Evolutionary conservation across 2,113 vertebrate species (phyloP).

Genomic region (Sakesphorus luctuosus): DNA sequence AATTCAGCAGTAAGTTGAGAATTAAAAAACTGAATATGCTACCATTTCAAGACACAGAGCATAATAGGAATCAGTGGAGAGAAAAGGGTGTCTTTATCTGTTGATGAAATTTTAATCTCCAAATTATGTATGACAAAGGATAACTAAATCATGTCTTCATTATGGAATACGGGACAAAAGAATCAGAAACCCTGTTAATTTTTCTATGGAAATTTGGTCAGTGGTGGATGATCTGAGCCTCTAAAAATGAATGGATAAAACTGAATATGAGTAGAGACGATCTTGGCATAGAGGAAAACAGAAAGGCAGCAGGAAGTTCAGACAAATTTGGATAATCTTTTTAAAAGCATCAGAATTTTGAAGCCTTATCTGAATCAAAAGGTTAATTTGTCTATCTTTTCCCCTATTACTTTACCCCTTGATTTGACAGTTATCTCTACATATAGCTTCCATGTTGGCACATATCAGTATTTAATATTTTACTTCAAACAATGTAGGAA

Average conservation of each 20-base stretch:
- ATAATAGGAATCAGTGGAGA: background rate
- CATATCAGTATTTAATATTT: background rate
- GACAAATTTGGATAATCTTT: background rate
- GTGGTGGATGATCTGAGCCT: background rate
- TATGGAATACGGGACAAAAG: background rate
- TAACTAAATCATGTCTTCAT: background rate
- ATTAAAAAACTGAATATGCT: background rate
- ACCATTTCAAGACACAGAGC: background rate
- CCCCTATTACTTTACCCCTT: background rate
- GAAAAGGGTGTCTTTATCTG: background rate
- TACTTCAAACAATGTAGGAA: constrained; percentile 26
- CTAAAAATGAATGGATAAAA: background rate
- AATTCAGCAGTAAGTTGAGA: background rate
- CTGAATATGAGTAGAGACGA: background rate
- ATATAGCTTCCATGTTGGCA: background rate
- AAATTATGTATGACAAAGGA: background rate
- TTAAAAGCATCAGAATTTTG: background rate
- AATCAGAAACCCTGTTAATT: background rate
- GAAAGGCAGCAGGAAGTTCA: background rate
- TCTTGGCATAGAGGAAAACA: background rate
- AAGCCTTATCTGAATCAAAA: background rate
- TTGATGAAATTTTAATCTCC: background rate
- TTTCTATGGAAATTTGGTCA: background rate
- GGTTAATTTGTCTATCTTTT: background rate
- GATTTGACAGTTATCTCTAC: background rate